Conservation (phyloP, 2,797 vertebrate genomes). For the Nasua narica region DNA sequence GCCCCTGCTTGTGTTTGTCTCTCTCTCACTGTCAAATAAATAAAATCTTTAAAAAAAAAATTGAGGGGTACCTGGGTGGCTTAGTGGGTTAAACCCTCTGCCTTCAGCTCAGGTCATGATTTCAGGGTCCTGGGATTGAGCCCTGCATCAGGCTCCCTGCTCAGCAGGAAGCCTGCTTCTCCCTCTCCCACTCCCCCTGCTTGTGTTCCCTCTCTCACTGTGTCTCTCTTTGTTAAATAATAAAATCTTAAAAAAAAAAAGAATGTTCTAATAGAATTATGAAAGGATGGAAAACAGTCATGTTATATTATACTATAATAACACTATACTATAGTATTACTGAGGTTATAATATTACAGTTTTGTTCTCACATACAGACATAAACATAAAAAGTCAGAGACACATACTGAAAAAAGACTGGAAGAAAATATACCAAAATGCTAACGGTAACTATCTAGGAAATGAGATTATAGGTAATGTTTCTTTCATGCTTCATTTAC, state of each 20-base stretch:
- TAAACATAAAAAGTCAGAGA: background rate
- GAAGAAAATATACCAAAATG: background rate
- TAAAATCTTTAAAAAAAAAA: background rate
- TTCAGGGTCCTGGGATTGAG: too few species aligned
- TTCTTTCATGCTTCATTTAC: background rate
- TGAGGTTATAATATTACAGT: background rate
- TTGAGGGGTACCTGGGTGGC: background rate
- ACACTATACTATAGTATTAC: background rate
- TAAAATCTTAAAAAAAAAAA: too few species aligned
- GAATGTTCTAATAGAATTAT: background rate
- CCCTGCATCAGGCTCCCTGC: too few species aligned
- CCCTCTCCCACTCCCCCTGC: too few species aligned
- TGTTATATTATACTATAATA: background rate
- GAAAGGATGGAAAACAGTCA: background rate
- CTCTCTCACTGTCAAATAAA: too few species aligned
- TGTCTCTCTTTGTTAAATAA: too few species aligned
- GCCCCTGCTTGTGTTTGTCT: too few species aligned
- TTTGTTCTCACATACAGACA: background rate
- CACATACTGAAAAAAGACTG: background rate
- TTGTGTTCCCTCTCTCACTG: too few species aligned
- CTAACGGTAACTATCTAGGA: background rate
- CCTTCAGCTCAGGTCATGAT: too few species aligned
- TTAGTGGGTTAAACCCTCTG: too few species aligned
- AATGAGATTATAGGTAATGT: background rate
- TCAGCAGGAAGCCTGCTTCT: too few species aligned